Base-by-base conservation (phyloP, 2,113 vertebrate species). In the Desmodus rotundus region DNA sequence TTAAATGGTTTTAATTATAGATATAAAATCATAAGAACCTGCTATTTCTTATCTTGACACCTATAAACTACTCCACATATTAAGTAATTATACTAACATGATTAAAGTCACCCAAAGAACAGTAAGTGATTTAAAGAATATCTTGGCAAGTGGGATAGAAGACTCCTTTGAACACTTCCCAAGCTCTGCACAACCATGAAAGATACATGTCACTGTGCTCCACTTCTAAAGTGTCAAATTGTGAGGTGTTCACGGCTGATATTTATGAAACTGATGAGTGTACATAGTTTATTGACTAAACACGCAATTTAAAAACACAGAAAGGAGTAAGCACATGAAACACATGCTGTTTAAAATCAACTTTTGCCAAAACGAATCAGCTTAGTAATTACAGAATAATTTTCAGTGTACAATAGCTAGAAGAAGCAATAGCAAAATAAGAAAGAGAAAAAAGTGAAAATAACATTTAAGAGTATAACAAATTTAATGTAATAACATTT, bases 101-200 rank as follows among this genome's bases (percentile, higher is more conserved):
- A 92, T 70, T 78, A 82, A 45, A 89, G 12, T 3, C 54, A 12
- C 58, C 28, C 56, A 96, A 82, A 90, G 43, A 96, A 89, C 85
- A 19, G 87, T 12, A 93, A 87, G 31, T 82, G 7, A 68, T 81
- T 90, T 93, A 4, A 87, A 78, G 2, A 91, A n/a, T 3, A 73
- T 7, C 6, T n/a, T 78, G 16, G 15, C 8, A 93, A 92, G 13
- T 12, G 11, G 28, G 22, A 50, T 16, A 84, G 85, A 82, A 65
- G 20, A 63, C 61, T 2, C 13, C 26, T 93, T 54, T 73, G 26
- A 95, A 87, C 8, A 81, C 76, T 95, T 96, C 38, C 28, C 17
- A 95, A 77, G 50, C 74, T 91, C 45, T 73, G 58, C 78, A 92
- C 81, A 91, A 84, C 78, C 36, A 78, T 45, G 45, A 95, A 95